Evolutionary conservation across 2,888 invertebrate species (phyloP).

Genomic region (Ashinkailepas kermadecensis): DNA sequence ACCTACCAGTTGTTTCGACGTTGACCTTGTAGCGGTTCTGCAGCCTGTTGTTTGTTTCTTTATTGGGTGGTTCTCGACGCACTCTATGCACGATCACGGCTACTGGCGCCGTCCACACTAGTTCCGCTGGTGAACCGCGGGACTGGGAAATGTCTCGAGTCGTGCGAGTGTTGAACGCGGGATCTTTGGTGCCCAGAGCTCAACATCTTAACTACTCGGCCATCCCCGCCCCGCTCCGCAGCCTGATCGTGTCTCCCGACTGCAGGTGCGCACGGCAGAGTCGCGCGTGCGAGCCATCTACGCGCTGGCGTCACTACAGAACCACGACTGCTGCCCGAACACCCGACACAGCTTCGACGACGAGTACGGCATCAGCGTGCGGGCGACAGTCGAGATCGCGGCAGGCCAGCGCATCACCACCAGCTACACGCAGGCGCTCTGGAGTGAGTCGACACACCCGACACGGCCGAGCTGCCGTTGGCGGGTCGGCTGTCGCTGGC

Average conservation of each 20-base stretch:
- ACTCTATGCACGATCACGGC: background rate
- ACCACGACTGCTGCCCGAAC: conserved; percentile 33
- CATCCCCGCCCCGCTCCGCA: background rate
- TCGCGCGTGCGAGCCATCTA: conserved; percentile 31
- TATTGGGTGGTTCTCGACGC: background rate
- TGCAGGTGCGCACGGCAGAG: conserved; percentile 23
- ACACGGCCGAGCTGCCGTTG: too few relatives aligned
- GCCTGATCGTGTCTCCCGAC: background rate
- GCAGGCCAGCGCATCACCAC: conserved; percentile 31
- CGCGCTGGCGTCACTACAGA: conserved; percentile 28
- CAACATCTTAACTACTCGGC: too few relatives aligned
- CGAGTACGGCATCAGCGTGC: conserved; percentile 31
- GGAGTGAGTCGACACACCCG: background rate
- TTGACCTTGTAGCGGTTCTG: too few relatives aligned
- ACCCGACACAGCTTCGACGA: conserved; percentile 33
- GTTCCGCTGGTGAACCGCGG: background rate
- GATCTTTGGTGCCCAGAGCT: too few relatives aligned
- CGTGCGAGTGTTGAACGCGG: background rate
- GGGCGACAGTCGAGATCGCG: conserved; percentile 31
- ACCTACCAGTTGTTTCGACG: too few relatives aligned
- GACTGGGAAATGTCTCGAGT: background rate
- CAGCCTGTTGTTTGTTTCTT: background rate
- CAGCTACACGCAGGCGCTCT: conserved; percentile 32
- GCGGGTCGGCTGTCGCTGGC: too few relatives aligned
- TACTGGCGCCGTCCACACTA: background rate